Evolutionary conservation across 2,113 vertebrate species (phyloP).

Genomic region (Phasianus colchicus): DNA sequence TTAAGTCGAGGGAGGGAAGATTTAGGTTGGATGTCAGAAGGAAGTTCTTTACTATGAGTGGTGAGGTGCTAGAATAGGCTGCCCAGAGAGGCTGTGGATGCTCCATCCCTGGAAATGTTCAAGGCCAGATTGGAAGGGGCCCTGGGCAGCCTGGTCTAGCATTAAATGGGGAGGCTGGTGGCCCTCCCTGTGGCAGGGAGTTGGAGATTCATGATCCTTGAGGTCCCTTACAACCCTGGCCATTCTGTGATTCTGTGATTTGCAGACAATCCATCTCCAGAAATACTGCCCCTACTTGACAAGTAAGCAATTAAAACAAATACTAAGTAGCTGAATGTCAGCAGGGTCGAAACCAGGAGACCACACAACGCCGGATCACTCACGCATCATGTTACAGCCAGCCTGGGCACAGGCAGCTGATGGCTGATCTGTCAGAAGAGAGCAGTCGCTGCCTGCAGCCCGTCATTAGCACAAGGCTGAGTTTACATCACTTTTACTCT

Average conservation of each 20-base stretch:
- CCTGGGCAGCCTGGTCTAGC: no score
- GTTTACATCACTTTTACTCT: not conserved
- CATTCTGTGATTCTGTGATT: not conserved
- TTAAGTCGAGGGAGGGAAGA: no score
- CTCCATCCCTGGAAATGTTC: no score
- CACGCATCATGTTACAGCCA: not conserved
- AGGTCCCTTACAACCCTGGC: no score
- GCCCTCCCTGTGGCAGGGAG: no score
- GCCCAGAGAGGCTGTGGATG: no score
- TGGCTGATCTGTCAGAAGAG: not conserved
- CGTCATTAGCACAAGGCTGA: not conserved
- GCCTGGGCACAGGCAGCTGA: not conserved
- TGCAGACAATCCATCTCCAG: not conserved
- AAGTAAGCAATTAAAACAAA: not conserved
- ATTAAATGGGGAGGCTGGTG: no score
- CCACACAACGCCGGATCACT: not conserved
- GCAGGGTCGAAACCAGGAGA: constrained; percentile 2
- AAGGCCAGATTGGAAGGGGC: no score
- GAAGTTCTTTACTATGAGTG: no score
- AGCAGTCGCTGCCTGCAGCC: not conserved
- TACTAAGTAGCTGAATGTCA: not conserved
- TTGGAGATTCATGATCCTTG: no score
- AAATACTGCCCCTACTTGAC: not conserved
- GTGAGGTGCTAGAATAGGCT: no score
- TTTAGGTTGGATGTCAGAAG: no score